Evolutionary conservation across 2,113 vertebrate species (phyloP), one percentile per base, ranked within the genome.

Genomic region (Corythornis vintsioides): DNA sequence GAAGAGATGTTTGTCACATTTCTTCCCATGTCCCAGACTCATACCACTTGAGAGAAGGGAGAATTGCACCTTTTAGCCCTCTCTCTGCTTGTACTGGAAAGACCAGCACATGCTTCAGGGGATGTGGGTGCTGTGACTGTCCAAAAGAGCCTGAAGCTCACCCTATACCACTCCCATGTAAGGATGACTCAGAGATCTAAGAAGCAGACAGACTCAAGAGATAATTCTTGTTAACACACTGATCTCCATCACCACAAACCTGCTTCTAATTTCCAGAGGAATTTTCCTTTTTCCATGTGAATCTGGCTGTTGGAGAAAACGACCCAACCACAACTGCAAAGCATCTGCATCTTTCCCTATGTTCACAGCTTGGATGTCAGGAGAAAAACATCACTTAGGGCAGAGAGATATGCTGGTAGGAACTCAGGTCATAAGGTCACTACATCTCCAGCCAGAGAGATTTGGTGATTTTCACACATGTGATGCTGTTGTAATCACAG

Each of bases 211-310:
- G 70, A 35, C 31, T 48, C 5, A 1, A 84, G 50, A 94, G 87
- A 87, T 89, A 91, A 89, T 93, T 92, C 71, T 63, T 79, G 63
- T 85, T 93, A 89, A 87, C 69, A 56, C 0, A 1, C 56, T 77
- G 64, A 89, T 94, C 75, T 33, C 71, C 57, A 33, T 59, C 88
- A 88, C 56, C 3, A 5, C 79, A 94, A 91, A 94, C 60, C 60
- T 86, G 85, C 67, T 85, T 85, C 82, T 94, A 80, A 92, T 88
- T 90, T 88, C 79, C 64, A 80, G 31, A 80, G 52, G 79, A 91
- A 86, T 91, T 92, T 92, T 92, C 47, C 67, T 83, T 91, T 93
- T 89, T 86, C 85, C 85, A 91, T 33, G 33, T 25, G 72, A 92
- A 88, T 91, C 55, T 71, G 60, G 26, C 52, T 88, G 31, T 50